phyloP scores from a whole-genome alignment of 2,888 invertebrate species.

The Eupithecia exiguata region DNA sequence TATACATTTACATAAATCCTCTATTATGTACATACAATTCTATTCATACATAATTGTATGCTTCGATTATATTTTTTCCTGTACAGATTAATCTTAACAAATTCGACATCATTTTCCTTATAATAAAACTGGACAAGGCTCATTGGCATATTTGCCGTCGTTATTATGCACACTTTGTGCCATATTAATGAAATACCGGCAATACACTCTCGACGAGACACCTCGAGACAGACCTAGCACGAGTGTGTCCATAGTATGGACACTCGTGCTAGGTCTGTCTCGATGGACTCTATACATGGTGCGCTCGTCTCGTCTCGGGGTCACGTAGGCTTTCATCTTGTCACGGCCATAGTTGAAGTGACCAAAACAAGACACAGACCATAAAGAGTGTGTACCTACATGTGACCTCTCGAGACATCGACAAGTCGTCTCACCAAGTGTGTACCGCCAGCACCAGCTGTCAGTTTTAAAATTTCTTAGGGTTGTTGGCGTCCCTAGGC shows the following conservation, averaged over 20 bases:
- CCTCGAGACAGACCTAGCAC: neutral
- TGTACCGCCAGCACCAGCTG: neutral
- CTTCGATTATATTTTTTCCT: neutral
- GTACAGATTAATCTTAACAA: neutral
- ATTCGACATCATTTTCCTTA: neutral
- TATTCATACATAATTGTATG: neutral
- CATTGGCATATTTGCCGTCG: too few species aligned
- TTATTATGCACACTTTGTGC: too few species aligned
- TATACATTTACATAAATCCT: neutral
- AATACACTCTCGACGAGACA: neutral
- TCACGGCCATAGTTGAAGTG: neutral
- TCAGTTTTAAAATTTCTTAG: constrained; percentile 54
- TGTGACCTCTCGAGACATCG: neutral
- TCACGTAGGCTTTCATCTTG: neutral
- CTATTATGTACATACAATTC: too few species aligned
- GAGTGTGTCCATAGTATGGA: too few species aligned
- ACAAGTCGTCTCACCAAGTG: neutral
- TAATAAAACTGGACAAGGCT: neutral
- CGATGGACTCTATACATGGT: too few species aligned
- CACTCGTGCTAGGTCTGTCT: too few species aligned
- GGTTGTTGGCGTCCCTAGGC: constrained; percentile 81
- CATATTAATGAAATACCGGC: too few species aligned
- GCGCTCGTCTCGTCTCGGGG: neutral
- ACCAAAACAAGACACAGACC: neutral
- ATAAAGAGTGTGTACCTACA: neutral